These are phyloP conservation scores for Rhincodon typus DNA, from an alignment of 2,797 vertebrate species.

Conservation along the genomic window DNA sequence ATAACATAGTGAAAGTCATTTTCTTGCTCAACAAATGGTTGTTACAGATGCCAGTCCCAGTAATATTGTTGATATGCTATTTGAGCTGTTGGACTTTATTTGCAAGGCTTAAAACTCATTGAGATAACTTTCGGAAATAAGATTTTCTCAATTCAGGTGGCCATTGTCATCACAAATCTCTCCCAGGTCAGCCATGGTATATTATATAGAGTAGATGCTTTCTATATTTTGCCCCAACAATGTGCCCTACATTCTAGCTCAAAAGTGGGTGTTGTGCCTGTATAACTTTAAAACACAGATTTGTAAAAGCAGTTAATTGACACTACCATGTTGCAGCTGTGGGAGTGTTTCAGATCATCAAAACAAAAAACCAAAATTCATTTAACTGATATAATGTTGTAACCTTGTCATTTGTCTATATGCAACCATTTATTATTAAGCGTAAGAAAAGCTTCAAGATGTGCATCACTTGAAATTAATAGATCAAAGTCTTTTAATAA, in stretches of 20 bases:
- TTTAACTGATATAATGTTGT: not conserved
- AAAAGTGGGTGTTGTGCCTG: not conserved
- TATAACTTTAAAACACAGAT: not conserved
- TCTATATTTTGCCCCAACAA: not conserved
- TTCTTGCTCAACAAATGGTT: not conserved
- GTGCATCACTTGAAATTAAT: not conserved
- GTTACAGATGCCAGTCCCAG: not conserved
- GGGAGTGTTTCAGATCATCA: not conserved
- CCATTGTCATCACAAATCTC: too few species aligned
- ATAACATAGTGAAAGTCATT: too few species aligned
- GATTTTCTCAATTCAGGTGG: not conserved
- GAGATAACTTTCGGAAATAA: not conserved
- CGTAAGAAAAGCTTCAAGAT: not conserved
- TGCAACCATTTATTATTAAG: not conserved
- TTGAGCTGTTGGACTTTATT: not conserved
- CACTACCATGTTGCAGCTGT: not conserved
- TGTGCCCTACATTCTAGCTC: not conserved
- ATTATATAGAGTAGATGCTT: not conserved
- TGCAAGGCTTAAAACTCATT: too few species aligned
- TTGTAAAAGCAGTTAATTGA: not conserved
- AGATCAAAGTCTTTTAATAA: not conserved
- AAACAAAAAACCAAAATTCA: not conserved
- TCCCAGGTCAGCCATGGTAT: not conserved
- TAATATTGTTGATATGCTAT: not conserved
- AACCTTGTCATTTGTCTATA: not conserved